A percentile compares a stretch with the other conserved stretches of the same genome.
These are phyloP conservation scores for Rhaphigaster nebulosa DNA, from an alignment of 2,888 invertebrate genomes.

Conservation along the genomic window DNA sequence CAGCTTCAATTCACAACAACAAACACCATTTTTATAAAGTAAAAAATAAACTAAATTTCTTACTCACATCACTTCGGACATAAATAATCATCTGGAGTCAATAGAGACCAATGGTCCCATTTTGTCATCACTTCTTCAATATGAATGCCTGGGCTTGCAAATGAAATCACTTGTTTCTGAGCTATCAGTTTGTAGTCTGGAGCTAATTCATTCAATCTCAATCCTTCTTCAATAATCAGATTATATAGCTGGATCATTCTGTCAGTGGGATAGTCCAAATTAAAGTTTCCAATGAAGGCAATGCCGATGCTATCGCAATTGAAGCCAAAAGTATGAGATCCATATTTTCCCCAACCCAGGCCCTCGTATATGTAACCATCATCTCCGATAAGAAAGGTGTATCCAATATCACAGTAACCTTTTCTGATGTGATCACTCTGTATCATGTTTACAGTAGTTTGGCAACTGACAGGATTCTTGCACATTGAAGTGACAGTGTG, in stretches of 20 bases:
- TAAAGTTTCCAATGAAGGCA: conserved; percentile 60
- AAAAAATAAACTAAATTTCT: neutral
- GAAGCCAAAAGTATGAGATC: conserved; percentile 75
- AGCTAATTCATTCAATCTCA: conserved; percentile 54
- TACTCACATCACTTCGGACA: neutral
- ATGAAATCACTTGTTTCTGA: conserved; percentile 58
- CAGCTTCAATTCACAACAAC: neutral
- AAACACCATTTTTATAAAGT: neutral
- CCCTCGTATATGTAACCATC: conserved; percentile 65
- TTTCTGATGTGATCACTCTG: conserved; percentile 55
- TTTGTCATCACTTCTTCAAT: conserved; percentile 43
- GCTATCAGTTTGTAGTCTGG: conserved; percentile 57
- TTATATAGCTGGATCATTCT: neutral
- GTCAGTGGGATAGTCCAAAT: neutral
- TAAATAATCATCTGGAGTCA: neutral
- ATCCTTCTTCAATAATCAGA: conserved; percentile 45
- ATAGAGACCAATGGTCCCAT: conserved; percentile 31
- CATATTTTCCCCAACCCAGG: conserved; percentile 74
- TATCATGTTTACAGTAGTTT: neutral
- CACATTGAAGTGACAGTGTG: conserved; percentile 30
- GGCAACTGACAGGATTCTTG: neutral
- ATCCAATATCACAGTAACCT: conserved; percentile 62
- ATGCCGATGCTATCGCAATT: conserved; percentile 54
- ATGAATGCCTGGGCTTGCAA: conserved; percentile 60
- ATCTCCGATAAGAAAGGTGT: conserved; percentile 64